Conservation (phyloP, 2,888 invertebrate species). For the Sinodicranocentrus sp. region DNA sequence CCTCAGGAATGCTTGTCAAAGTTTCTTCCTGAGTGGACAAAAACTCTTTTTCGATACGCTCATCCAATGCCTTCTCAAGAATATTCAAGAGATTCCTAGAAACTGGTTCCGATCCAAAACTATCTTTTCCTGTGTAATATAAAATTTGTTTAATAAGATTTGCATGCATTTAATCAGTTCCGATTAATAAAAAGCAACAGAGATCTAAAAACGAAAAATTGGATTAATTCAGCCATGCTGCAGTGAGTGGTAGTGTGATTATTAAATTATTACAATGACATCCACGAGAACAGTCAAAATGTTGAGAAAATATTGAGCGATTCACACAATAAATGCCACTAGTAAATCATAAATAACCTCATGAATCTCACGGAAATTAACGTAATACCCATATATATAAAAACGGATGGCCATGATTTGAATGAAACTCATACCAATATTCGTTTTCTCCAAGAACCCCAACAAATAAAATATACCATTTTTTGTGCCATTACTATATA, state of each 20-base stretch:
- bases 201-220: not conserved
- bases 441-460: no score
- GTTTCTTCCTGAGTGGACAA: constrained; percentile 69
- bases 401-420: no score
- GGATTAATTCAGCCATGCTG: constrained; percentile 27
- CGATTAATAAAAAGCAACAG: constrained; percentile 10
- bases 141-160: no score
- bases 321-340: constrained; percentile 12
- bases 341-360: not conserved
- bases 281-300: no score
- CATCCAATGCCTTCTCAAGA: constrained; percentile 64
- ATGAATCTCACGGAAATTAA: no score
- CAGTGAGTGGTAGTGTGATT: not conserved
- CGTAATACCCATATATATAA: no score
- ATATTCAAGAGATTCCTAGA: constrained; percentile 65
- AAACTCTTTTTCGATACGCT: constrained; percentile 69
- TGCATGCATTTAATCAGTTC: not conserved
- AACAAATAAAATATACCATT: no score
- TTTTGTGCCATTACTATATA: no score
- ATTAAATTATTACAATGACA: not conserved
- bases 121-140: constrained; percentile 61
- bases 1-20: constrained; percentile 68
- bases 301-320: no score
- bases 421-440: no score
- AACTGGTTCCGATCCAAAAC: constrained; percentile 63